phyloP scores from a whole-genome alignment of 1,140 invertebrate genomes.

The Augochlora pura region DNA sequence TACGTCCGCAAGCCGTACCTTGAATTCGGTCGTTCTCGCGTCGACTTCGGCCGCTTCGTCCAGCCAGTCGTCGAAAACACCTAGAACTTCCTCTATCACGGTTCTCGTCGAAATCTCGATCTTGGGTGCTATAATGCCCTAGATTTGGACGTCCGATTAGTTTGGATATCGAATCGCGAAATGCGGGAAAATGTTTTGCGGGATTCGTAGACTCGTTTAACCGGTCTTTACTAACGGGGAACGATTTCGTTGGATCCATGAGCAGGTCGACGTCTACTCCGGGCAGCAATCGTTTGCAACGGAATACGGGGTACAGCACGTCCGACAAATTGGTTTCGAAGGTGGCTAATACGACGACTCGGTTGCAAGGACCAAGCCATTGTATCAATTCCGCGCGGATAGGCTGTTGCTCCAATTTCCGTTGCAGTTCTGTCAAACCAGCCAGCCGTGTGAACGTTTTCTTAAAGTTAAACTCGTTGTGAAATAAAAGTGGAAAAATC shows the following conservation, averaged over 20 bases:
- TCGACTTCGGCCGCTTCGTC: slow-evolving; percentile 66
- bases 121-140: slow-evolving; percentile 84
- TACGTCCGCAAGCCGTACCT: background rate
- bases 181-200: background rate
- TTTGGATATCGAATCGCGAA: background rate
- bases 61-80: slow-evolving; percentile 52
- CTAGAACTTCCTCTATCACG: slow-evolving; percentile 79
- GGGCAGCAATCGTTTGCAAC: slow-evolving; percentile 73
- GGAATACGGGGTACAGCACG: slow-evolving; percentile 83
- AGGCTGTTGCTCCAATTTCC: slow-evolving; percentile 80
- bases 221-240: slow-evolving; percentile 80
- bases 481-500: slow-evolving; percentile 83
- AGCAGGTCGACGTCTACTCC: slow-evolving; percentile 84
- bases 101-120: slow-evolving; percentile 82
- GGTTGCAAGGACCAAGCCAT: slow-evolving; percentile 79
- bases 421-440: slow-evolving; percentile 78
- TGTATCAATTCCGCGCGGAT: slow-evolving; percentile 84
- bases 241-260: slow-evolving; percentile 84
- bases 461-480: slow-evolving; percentile 84
- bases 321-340: slow-evolving; percentile 84
- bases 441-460: slow-evolving; percentile 82
- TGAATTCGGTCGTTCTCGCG: slow-evolving; percentile 76
- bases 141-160: background rate
- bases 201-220: background rate
- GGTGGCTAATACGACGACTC: slow-evolving; percentile 81